Base-by-base conservation (phyloP, 2,113 vertebrate species). In the Carettochelys insculpta region DNA sequence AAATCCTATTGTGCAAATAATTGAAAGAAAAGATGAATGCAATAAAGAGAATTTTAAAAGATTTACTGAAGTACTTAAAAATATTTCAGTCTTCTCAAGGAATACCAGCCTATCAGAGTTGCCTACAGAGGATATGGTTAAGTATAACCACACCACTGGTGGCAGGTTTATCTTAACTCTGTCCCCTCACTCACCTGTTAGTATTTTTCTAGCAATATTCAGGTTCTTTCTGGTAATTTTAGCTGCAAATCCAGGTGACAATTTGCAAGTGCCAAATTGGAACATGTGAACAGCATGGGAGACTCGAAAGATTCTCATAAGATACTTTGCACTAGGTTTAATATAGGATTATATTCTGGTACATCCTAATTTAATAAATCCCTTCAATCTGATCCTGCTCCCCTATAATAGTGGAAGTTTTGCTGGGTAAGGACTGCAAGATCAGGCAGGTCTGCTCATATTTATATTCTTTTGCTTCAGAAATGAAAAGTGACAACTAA, bases 401-500 rank as follows among this genome's bases (percentile, higher is more conserved):
- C 71, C 43, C 11, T 19, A 68, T 38, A 68, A 22, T 5, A 68
- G 7, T 0, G 4, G 3, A 16, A 5, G 41, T 75, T 51, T 51
- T n/a, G 0, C 58, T 65, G 4, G 17, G n/a, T 65, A 38, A 68
- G 41, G 25, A 45, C 34, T 34, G 53, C 79, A 71, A 25, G 3
- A 3, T 19, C 3, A 1, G 12, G 2, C 73, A 0, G 11, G 22
- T 83, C 19, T 51, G 87, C 29, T 51, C 8, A 2, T 24, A 11
- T 3, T 16, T 80, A 79, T 71, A 56, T 77, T 91, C 16, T 22
- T 51, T 58, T 47, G 34, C 45, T 24, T 31, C 34, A n/a, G 19
- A 58, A 25, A 24, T 31, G 29, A 5, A 47, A 6, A 3, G 20
- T n/a, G 61, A 34, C 61, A 38, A 8, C 17, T n/a, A 38, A 2